Base-by-base conservation (phyloP, 2,888 invertebrate species). In the Caenorhabditis parvicauda region DNA sequence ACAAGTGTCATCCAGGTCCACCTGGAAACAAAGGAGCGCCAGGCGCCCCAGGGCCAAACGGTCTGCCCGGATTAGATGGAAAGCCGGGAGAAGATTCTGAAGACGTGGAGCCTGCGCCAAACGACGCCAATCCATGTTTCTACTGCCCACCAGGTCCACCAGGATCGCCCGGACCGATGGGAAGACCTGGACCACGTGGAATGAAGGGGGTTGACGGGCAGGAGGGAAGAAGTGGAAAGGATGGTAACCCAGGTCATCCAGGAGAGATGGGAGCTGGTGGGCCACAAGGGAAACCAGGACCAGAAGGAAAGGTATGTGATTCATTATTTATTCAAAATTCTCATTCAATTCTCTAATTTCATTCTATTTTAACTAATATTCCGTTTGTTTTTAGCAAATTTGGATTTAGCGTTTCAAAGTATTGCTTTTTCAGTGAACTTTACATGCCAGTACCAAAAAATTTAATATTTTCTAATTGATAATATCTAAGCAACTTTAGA, bases 201-300 rank as follows among this genome's bases (percentile, higher is more conserved):
- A 55, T 65, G 63, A 54, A 50, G 21, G 70, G 70, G 37, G 48
- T 64, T 6, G 63, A 58, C 35, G 70, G 70, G 9, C 64, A 64
- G 32, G 57, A 24, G 38, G 70, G 66, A 9, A 51, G 49, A 25
- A 24, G 48, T 9, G 70, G 70, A 25, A 65, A 63, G 42, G 67
- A 67, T 35, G 70, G 70, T 38, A 45, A 59, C 29, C 67, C 70
- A n/a, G 70, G 69, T 48, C 62, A 67, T 22, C 65, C 67, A n/a
- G 70, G 70, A 38, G 65, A 65, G 19, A 61, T 61, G 37, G 70
- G 70, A 48, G 58, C 64, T 21, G 43, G 17, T 3, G 70, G 70
- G 50, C 43, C 53, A 17, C 47, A 54, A 32, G 70, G 70, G 14
- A 62, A 63, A 32, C 32, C 42, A 7, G 67, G 67, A 25, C 64